phyloP scores from a whole-genome alignment of 2,113 vertebrate genomes.

The Seriola rivoliana region DNA sequence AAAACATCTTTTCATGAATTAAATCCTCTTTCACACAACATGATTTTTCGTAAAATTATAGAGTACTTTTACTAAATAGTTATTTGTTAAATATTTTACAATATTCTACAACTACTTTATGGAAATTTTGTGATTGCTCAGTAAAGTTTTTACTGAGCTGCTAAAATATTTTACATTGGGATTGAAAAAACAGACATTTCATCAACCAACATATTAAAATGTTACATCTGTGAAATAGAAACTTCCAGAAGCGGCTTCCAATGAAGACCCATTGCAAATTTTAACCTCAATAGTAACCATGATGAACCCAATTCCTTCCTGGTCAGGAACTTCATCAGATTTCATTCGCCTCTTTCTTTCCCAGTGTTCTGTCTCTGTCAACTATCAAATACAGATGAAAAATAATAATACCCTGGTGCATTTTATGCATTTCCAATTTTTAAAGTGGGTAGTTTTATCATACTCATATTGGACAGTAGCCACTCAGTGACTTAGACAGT shows the following conservation, averaged over 20 bases:
- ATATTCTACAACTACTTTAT: not conserved
- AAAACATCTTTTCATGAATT: not conserved
- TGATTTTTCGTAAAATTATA: not conserved
- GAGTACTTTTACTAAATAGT: not conserved
- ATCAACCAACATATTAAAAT: not conserved
- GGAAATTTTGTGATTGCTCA: not conserved
- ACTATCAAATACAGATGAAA: not conserved
- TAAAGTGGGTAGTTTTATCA: not conserved
- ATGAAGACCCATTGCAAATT: not conserved
- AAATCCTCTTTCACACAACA: not conserved
- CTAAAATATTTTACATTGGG: not conserved
- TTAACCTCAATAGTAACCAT: not conserved
- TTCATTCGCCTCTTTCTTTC: not conserved
- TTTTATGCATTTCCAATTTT: not conserved
- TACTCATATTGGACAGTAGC: not conserved
- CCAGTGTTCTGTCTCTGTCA: not conserved
- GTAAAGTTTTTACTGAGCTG: not conserved
- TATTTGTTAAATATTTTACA: slow-evolving; percentile 5
- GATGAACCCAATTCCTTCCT: not conserved
- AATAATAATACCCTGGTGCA: no score
- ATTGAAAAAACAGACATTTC: not conserved
- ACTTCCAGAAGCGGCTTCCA: not conserved
- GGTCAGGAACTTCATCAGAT: no score
- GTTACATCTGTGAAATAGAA: not conserved
- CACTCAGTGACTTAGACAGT: not conserved